A percentile compares a stretch with the other conserved stretches of the same genome.
These are phyloP conservation scores for Liparis tanakae DNA, from an alignment of 2,797 vertebrate species.

Conservation along the genomic window DNA sequence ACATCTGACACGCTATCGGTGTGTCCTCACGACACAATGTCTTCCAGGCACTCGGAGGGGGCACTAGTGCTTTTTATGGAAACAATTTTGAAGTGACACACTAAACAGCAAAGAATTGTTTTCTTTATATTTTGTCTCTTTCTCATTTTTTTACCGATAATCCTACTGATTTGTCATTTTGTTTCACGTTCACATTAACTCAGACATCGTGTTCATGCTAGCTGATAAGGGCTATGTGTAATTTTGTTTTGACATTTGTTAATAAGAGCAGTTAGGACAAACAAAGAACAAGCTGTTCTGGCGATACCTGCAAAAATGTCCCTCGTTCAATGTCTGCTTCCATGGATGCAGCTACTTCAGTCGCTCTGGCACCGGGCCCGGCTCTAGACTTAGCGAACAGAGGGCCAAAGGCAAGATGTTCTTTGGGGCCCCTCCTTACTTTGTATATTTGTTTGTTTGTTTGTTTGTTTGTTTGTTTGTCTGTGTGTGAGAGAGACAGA, in stretches of 20 bases:
- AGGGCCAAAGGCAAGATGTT: no score
- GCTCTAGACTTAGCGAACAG: no score
- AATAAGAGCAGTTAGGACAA: background rate
- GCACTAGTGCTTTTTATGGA: background rate
- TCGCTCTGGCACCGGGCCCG: background rate
- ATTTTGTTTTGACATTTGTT: background rate
- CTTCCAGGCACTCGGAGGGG: background rate
- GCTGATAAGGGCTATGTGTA: background rate
- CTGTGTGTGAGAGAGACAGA: no score
- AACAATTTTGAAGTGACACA: background rate
- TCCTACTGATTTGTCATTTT: background rate
- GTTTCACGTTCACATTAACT: background rate
- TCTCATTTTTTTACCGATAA: background rate
- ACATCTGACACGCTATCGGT: background rate
- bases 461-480: no score
- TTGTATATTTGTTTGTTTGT: no score
- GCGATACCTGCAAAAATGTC: no score
- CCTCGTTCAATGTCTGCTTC: background rate
- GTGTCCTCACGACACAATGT: constrained; percentile 5
- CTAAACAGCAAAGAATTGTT: background rate
- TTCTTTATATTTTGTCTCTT: background rate
- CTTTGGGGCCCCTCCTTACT: background rate
- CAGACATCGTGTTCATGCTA: background rate
- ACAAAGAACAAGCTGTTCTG: background rate
- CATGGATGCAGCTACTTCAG: background rate